phyloP scores from a whole-genome alignment of 2,113 vertebrate genomes.

The Plecturocebus donacophilus region DNA sequence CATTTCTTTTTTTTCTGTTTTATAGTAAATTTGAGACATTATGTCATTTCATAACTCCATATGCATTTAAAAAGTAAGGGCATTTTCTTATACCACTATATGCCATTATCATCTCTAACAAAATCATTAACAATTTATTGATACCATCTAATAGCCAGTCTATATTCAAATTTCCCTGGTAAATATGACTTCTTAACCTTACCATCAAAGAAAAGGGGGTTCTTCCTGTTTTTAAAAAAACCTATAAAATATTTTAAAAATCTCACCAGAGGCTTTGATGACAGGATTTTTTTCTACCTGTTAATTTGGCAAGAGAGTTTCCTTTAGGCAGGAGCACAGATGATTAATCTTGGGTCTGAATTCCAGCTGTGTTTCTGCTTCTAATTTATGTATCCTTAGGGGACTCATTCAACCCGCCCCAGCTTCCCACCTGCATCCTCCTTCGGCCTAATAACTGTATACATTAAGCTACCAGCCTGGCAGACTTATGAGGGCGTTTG shows the following conservation, averaged over 20 bases:
- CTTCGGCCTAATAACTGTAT: not conserved
- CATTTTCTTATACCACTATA: not conserved
- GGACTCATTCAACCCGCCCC: not conserved
- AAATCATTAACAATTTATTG: conserved; percentile 10
- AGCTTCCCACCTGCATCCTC: not conserved
- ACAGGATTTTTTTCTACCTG: not conserved
- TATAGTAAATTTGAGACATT: conserved; percentile 21
- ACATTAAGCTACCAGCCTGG: not conserved
- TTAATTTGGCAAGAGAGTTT: not conserved
- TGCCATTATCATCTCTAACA: not conserved
- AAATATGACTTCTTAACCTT: not conserved
- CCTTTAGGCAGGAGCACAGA: not conserved
- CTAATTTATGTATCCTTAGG: not conserved
- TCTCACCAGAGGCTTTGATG: not conserved
- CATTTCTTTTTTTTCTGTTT: not conserved
- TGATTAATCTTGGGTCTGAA: not conserved
- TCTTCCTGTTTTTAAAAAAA: not conserved
- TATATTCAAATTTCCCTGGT: conserved; percentile 21
- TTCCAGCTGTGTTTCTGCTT: not conserved
- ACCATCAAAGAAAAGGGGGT: not conserved
- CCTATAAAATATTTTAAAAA: conserved; percentile 9
- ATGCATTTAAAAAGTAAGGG: not conserved
- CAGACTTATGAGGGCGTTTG: not conserved
- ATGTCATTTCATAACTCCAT: not conserved
- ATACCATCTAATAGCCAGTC: not conserved